Conservation (phyloP, 2,113 vertebrate genomes). For the Tetrao urogallus region DNA sequence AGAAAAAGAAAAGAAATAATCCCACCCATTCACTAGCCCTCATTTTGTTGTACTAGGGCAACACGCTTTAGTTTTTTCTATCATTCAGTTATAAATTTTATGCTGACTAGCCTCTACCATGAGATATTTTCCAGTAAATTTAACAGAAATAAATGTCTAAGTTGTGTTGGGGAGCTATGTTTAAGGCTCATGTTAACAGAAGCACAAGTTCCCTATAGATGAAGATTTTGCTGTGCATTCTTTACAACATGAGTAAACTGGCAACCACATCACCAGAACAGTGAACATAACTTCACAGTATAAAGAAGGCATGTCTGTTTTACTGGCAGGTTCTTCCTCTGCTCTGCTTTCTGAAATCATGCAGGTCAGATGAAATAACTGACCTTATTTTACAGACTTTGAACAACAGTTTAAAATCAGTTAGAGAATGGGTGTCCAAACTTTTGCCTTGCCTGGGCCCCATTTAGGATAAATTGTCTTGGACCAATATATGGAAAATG, state of each 20-base stretch:
- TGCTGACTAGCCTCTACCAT: not conserved
- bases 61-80: not conserved
- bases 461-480: too few species aligned
- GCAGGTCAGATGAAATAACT: not conserved
- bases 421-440: not conserved
- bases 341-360: not conserved
- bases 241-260: not conserved
- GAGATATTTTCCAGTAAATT: not conserved
- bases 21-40: not conserved
- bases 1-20: not conserved
- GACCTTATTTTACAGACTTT: not conserved
- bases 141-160: not conserved
- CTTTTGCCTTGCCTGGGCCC: too few species aligned
- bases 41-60: not conserved
- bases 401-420: not conserved
- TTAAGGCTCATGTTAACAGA: not conserved
- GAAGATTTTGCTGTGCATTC: not conserved
- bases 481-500: too few species aligned
- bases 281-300: rapidly evolving
- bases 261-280: rapidly evolving
- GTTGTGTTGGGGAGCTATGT: not conserved
- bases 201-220: not conserved
- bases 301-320: not conserved
- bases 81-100: not conserved
- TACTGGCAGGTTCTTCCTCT: not conserved